Base-by-base conservation (phyloP, 2,113 vertebrate species). In the Melanotaenia duboulayi region DNA sequence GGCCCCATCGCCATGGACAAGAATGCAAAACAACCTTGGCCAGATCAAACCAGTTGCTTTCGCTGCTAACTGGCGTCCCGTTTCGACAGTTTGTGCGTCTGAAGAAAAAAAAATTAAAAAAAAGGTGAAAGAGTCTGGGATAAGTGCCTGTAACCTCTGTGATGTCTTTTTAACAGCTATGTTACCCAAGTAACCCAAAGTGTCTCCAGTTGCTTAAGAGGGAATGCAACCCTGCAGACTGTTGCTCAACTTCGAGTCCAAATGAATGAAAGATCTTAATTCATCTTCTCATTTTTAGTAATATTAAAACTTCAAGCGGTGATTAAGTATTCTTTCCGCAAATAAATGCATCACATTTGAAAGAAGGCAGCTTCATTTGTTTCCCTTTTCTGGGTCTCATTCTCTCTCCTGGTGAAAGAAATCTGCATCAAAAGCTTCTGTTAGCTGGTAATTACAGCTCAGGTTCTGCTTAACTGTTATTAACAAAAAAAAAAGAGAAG, bases 381-480 rank as follows among this genome's bases (percentile, higher is more conserved):
- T 78, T 75, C 74, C 48, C 69, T 65, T 62, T 25, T 16, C 71
- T 57, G 17, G 49, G 23, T 85, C 66, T 79, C 74, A 42, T 74
- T 85, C 78, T 85, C 66, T 71, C 69, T 61, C 93, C 91, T 91
- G 91, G 92, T 94, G 95, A 95, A 95, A 93, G 94, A 96, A 96
- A 95, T 96, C 93, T 84, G 93, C 94, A 96, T 96, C 94, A 97
- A 97, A 90, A 80, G 95, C 89, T 94, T 94, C 94, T 94, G 95
- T 96, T 96, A 94, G 94, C 93, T 91, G 84, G 92, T 98, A 99
- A 98, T 99, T 99, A 97, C 96, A 94, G 96, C 95, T 97, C 95
- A 96, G 96, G 96, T 97, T 97, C 93, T 94, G 95, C 96, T 96
- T 96, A 97, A 95, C 96, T 96, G 95, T 97, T 98, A 97, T 97